Conservation (phyloP, 2,888 invertebrate genomes). For the Limnephilus auricula region DNA sequence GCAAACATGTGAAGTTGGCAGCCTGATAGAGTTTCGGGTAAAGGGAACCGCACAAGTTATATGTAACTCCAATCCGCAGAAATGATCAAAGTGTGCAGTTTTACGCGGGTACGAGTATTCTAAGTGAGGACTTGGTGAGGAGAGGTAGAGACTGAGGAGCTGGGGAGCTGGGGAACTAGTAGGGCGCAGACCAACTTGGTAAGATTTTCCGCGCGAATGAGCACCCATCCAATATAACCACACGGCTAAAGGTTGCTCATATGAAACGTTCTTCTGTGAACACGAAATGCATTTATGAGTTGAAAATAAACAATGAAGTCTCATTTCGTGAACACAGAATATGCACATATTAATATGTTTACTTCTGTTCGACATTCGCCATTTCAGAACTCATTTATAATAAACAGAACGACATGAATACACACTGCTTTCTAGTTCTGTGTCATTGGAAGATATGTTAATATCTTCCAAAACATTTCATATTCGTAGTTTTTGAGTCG, state of each 20-base stretch:
- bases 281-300: constrained; percentile 31
- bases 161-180: neutral
- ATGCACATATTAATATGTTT: neutral
- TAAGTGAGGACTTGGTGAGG: neutral
- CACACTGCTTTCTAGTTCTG: too few relatives aligned
- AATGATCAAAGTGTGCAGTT: neutral
- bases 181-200: neutral
- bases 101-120: neutral
- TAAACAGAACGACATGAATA: neutral
- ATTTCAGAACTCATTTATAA: neutral
- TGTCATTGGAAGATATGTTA: neutral
- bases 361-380: neutral
- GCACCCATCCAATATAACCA: constrained; percentile 23
- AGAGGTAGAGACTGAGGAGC: neutral
- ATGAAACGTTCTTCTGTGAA: constrained; percentile 32
- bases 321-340: constrained; percentile 8
- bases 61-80: neutral
- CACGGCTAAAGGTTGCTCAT: constrained; percentile 25
- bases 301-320: constrained; percentile 24
- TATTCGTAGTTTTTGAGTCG: neutral
- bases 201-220: constrained; percentile 19
- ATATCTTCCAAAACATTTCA: neutral
- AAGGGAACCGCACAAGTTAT: neutral
- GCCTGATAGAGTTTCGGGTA: neutral
- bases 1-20: neutral